Conservation (phyloP, 2,888 invertebrate species). For the Drosophila sordidula region DNA sequence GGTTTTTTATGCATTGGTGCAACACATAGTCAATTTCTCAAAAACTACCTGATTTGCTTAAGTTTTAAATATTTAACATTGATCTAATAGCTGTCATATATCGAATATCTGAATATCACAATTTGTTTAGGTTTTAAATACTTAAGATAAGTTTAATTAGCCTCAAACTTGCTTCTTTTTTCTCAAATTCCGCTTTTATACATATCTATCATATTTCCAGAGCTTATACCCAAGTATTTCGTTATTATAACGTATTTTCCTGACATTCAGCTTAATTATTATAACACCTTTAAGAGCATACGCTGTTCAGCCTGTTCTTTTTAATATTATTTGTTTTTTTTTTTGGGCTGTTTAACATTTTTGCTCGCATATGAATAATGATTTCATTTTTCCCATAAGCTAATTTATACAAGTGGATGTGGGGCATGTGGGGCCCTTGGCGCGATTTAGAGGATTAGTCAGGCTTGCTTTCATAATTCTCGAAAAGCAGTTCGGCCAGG, state of each 20-base stretch:
- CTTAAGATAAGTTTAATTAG: too few species aligned
- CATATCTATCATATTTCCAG: neutral
- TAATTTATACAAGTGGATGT: constrained; percentile 81
- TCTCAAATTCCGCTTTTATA: too few species aligned
- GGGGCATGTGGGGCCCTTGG: constrained; percentile 61
- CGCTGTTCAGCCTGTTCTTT: constrained; percentile 11
- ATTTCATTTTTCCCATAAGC: constrained; percentile 83
- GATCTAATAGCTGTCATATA: neutral
- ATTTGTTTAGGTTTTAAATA: too few species aligned
- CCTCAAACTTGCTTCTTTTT: too few species aligned
- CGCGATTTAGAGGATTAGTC: constrained; percentile 83
- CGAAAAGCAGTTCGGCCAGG: constrained; percentile 49
- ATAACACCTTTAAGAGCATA: constrained; percentile 49
- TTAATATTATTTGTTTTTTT: neutral
- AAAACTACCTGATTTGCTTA: neutral
- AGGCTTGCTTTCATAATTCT: constrained; percentile 81
- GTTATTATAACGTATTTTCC: constrained; percentile 2
- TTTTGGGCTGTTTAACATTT: constrained; percentile 70
- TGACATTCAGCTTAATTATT: constrained; percentile 41
- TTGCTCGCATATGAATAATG: constrained; percentile 79
- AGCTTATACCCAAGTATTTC: neutral
- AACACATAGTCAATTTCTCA: neutral
- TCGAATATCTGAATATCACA: too few species aligned
- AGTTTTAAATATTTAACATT: neutral
- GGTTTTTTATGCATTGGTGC: neutral